Conservation (phyloP, 1,140 invertebrate species). For the Brachystomella parvula region DNA sequence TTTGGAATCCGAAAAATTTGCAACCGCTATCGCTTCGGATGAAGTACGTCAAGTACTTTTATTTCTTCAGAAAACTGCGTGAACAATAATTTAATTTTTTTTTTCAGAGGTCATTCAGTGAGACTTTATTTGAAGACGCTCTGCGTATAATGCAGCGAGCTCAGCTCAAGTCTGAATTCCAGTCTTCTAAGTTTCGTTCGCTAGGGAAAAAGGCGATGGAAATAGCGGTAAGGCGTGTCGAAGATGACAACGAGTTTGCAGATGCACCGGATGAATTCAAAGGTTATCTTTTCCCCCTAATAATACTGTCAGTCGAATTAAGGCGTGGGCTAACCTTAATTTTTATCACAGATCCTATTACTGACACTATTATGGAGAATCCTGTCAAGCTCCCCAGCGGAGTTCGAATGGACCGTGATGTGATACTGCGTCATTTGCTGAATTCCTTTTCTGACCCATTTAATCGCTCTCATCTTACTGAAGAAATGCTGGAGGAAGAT, state of each 20-base stretch:
- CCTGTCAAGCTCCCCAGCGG: constrained; percentile 89
- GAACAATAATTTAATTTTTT: neutral
- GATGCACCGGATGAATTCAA: constrained; percentile 95
- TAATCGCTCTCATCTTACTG: constrained; percentile 82
- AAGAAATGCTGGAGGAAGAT: constrained; percentile 69
- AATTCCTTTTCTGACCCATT: constrained; percentile 96
- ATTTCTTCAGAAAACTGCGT: too few species aligned
- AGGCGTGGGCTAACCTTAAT: neutral
- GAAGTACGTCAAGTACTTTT: constrained; percentile 64
- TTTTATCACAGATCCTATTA: constrained; percentile 68
- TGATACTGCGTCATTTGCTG: constrained; percentile 86
- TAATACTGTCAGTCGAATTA: too few species aligned
- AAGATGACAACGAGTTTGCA: constrained; percentile 80
- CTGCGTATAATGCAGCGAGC: constrained; percentile 67
- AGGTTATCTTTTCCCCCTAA: constrained; percentile 44
- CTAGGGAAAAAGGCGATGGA: constrained; percentile 71
- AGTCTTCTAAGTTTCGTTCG: constrained; percentile 71
- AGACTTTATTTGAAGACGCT: constrained; percentile 85
- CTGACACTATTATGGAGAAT: constrained; percentile 96
- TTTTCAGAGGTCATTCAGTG: constrained; percentile 78
- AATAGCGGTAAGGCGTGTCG: constrained; percentile 71
- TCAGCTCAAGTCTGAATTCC: constrained; percentile 68
- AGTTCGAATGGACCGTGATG: constrained; percentile 87
- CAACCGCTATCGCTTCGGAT: constrained; percentile 76
- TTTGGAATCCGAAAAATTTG: constrained; percentile 84